Evolutionary conservation across 2,797 vertebrate genomes (phyloP).

Genomic region (Neolamprologus multifasciatus): DNA sequence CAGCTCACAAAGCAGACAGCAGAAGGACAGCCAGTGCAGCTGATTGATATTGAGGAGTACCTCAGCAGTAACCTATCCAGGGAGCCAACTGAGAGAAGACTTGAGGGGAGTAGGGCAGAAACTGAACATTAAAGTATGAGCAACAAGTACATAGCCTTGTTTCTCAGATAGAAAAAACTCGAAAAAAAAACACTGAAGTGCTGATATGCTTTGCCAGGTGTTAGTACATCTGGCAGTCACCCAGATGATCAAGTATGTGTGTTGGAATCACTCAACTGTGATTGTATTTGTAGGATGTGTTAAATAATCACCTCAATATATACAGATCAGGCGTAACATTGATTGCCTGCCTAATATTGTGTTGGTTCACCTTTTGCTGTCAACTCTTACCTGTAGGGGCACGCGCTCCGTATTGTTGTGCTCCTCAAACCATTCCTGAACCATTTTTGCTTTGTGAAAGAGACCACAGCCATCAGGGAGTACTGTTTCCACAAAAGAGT

Average conservation of each 20-base stretch:
- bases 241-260: neutral
- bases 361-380: neutral
- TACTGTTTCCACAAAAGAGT: neutral
- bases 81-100: neutral
- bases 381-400: neutral
- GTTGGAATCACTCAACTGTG: neutral
- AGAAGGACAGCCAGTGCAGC: neutral
- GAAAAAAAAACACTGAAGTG: accelerated
- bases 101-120: neutral
- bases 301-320: neutral
- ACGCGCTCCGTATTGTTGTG: neutral
- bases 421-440: neutral
- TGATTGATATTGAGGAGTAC: neutral
- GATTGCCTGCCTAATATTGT: neutral
- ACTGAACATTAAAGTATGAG: neutral
- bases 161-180: neutral
- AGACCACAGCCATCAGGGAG: neutral
- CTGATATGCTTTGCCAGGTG: neutral
- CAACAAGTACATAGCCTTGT: neutral
- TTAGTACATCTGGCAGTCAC: neutral
- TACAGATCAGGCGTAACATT: neutral
- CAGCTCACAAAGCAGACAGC: neutral
- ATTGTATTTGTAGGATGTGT: neutral
- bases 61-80: neutral
- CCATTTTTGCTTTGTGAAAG: neutral